Conservation (phyloP, 2,797 vertebrate genomes). For the Lemur catta region DNA sequence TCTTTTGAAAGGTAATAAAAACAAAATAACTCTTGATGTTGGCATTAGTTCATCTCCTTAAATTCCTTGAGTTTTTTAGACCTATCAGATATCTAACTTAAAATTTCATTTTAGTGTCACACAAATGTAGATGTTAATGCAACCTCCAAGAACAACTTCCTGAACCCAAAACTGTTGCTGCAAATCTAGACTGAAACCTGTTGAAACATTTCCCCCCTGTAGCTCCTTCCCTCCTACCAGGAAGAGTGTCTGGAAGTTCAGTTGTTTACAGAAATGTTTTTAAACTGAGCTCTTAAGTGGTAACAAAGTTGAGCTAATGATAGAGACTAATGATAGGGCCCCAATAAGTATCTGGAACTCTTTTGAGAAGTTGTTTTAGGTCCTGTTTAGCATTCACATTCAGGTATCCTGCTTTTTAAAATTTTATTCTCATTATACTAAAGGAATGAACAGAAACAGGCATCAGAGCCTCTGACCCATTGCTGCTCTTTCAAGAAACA, state of each 20-base stretch:
- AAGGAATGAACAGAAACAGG: not conserved
- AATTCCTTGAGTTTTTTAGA: conserved; percentile 21
- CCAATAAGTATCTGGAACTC: not conserved
- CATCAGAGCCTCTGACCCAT: not conserved
- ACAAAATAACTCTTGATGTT: conserved; percentile 35
- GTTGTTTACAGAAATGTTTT: not conserved
- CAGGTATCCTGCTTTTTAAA: not conserved
- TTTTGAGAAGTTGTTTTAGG: not conserved
- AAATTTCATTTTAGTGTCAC: not conserved
- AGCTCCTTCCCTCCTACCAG: not conserved
- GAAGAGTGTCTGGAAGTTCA: not conserved
- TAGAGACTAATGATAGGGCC: not conserved
- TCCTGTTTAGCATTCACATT: not conserved
- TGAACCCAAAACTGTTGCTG: not conserved
- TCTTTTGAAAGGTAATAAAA: conserved; percentile 29
- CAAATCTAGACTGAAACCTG: not conserved
- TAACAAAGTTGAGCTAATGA: not conserved
- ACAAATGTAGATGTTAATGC: not conserved
- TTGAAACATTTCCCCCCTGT: no score
- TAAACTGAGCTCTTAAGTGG: not conserved
- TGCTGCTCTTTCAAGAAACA: not conserved
- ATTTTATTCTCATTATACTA: not conserved
- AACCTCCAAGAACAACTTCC: not conserved
- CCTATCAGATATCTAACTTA: not conserved
- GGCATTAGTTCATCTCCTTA: conserved; percentile 20